Evolutionary conservation across 2,797 vertebrate species (phyloP).

Genomic region (Argya squamiceps): DNA sequence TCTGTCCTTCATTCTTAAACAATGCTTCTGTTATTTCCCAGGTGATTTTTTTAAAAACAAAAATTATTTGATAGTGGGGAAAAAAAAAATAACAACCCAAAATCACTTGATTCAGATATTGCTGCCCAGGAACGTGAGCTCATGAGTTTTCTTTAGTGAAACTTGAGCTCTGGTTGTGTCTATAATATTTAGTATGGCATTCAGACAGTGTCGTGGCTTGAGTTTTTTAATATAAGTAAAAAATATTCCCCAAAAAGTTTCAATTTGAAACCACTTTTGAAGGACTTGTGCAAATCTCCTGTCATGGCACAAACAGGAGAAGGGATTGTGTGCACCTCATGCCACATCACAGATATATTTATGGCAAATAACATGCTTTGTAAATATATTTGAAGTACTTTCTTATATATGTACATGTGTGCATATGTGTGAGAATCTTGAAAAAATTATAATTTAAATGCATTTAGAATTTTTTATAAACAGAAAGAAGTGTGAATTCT

Average conservation of each 20-base stretch:
- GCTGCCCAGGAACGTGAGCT: not conserved
- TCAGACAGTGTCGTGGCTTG: accelerated
- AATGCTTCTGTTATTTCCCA: not conserved
- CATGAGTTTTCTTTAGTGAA: not conserved
- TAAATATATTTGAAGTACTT: not conserved
- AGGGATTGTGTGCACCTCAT: accelerated
- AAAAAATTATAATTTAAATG: not conserved
- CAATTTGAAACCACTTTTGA: not conserved
- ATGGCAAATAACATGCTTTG: accelerated
- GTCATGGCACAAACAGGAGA: accelerated
- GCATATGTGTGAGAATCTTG: not conserved
- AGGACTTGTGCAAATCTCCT: not conserved
- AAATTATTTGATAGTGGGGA: not conserved
- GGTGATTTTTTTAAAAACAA: not conserved
- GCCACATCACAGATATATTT: not conserved
- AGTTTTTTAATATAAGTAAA: not conserved
- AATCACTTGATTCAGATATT: not conserved
- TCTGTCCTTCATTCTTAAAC: not conserved
- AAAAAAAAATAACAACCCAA: accelerated
- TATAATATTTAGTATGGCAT: not conserved
- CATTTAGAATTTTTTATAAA: not conserved
- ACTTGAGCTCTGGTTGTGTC: not conserved
- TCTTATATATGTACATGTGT: accelerated
- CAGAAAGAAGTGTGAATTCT: not conserved
- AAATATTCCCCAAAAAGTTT: not conserved